Evolutionary conservation across 2,113 vertebrate genomes (phyloP), one percentile per base, ranked within the genome.

Genomic region (Tretioscincus oriximinensis): DNA sequence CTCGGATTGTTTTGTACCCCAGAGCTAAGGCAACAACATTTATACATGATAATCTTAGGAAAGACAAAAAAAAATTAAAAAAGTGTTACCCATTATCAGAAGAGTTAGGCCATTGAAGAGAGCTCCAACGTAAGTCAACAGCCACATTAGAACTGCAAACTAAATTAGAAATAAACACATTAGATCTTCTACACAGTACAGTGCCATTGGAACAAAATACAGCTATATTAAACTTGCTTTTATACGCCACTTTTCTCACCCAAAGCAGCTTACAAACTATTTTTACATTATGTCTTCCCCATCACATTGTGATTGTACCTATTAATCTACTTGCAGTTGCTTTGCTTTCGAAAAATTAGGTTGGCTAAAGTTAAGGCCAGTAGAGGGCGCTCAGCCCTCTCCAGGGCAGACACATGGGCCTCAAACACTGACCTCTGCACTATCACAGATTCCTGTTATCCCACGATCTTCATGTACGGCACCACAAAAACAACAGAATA

Each of bases 101-200:
- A 99, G 96, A 81, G 98, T 99, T 94, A 99, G 96, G 91, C 98
- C 98, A 29, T 99, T 99, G 96, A 99, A 99, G 91, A 99, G 96
- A 35, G 98, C 98, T 71, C 98, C 98, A 81, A 99, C 97, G 0
- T 99, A 99, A 78, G 98, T 99, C 95, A 99, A 95, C 88, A 99
- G 95, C 98, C 98, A 99, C 98, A 99, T 99, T 94, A 99, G 95
- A 86, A 99, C 98, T 91, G 98, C 97, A 94, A 99, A 99, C 98
- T 99, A 76, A 88, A 96, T 88, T 70, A 87, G 5, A 92, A 78
- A 89, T 54, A 1, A 11, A 86, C 49, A 87, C 3, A 18, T 93
- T 78, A 93, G 78, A 61, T 87, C 61, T 80, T 63, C 31, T 18
- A 28, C 26, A 81, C 81, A 47, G 51, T 70, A 26, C 49, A 85